Evolutionary conservation across 2,797 vertebrate species (phyloP), one percentile per base, ranked within the genome.

Genomic region (Nyctalus aviator): DNA sequence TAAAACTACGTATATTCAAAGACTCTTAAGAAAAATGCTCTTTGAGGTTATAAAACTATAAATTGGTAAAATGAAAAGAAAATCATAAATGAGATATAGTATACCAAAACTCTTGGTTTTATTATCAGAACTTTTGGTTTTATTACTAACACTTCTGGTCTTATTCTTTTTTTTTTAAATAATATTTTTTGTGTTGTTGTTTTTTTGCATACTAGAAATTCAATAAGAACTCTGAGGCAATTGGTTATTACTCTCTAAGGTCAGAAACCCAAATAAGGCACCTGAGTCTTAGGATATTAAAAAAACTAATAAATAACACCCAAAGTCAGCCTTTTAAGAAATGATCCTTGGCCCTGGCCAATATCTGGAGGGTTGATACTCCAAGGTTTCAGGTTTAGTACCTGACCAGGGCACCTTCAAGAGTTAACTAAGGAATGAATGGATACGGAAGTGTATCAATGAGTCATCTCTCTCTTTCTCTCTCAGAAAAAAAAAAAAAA

Each of bases 1-100:
- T 72, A 77, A 89, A 76, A 86, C 18, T 72, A 77, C 32, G 9
- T 84, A 21, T 89, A 86, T 91, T 68, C 32, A 84, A 90, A 84
- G 35, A 79, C 35, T 25, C 11, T 0, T 69, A 62, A 87, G 41
- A 68, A 37, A 88, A 76, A 75, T 64, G 27, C 8, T 84, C 62
- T 78, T 11, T 69, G 25, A 50, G 23, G 14, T 94, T 93, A 73
- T 62, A 68, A 66, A 25, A 75, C 23, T 37, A 79, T 23, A 75
- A 85, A 66, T 10, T 46, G 20, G 10, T 53, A 20, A 90, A 50
- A 57, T 50, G 8, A 66, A 92, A 81, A 78, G 20, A 46, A 9
- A 59, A 50, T 75, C 20, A 62, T 90, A 62, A 79, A 71, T 46
- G 75, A 69, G 8, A 84, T 46, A 84, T 3, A 50, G 46, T 32